Percentiles rank a stretch among this genome's conserved stretches.
Conservation (phyloP, 2,113 vertebrate genomes). For the Perccottus glenii region DNA sequence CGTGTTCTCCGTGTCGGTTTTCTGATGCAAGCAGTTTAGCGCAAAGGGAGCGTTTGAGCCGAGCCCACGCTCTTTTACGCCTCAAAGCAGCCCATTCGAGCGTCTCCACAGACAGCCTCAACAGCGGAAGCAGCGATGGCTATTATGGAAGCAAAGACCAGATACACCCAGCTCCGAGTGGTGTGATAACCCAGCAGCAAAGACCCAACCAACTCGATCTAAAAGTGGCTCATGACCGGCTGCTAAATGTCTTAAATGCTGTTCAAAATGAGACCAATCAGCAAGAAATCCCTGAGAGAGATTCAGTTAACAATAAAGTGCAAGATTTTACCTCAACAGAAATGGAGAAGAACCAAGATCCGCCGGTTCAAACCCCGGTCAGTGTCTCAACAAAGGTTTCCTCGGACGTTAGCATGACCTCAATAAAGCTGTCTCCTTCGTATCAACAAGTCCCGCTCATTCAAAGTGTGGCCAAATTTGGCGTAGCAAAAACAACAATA, state of each 20-base stretch:
- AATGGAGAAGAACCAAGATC: slow-evolving; percentile 76
- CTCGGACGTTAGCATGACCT: slow-evolving; percentile 82
- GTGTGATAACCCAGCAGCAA: slow-evolving; percentile 79
- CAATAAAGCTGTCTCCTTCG: slow-evolving; percentile 92
- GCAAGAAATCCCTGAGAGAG: slow-evolving; percentile 78
- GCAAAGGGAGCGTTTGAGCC: slow-evolving; percentile 80
- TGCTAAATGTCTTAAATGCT: slow-evolving; percentile 45
- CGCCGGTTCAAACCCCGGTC: slow-evolving; percentile 68
- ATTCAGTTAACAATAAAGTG: slow-evolving; percentile 73
- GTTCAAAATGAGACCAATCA: slow-evolving; percentile 59
- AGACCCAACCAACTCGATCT: slow-evolving; percentile 91
- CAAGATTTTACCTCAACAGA: slow-evolving; percentile 63
- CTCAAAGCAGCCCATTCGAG: slow-evolving; percentile 87
- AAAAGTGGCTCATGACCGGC: slow-evolving; percentile 78
- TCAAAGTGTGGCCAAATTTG: slow-evolving; percentile 77
- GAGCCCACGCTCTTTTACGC: slow-evolving; percentile 85
- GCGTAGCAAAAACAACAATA: slow-evolving; percentile 71
- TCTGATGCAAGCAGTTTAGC: slow-evolving; percentile 80
- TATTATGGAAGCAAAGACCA: slow-evolving; percentile 89
- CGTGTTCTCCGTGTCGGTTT: slow-evolving; percentile 88
- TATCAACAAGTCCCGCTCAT: slow-evolving; percentile 90
- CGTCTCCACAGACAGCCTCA: slow-evolving; percentile 93
- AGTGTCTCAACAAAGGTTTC: slow-evolving; percentile 77
- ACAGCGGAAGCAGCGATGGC: slow-evolving; percentile 91
- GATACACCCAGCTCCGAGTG: slow-evolving; percentile 77